Evolutionary conservation across 2,113 vertebrate species (phyloP), one percentile per base, ranked within the genome.

Genomic region (Rhombomys opimus): DNA sequence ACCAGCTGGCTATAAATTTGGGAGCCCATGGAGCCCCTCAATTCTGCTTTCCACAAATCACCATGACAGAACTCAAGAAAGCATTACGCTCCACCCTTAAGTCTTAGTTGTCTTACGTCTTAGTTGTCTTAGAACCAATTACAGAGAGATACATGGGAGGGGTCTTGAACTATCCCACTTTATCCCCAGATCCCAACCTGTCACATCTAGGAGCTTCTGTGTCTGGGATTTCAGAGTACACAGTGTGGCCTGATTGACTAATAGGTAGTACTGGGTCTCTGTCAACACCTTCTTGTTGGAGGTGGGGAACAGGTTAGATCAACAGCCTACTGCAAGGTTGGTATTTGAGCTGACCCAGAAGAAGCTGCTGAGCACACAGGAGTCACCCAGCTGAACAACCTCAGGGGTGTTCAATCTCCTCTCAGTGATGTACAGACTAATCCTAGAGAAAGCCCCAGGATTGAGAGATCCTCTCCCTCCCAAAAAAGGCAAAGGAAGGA

Each of bases 91-190:
- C 57, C 61, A 25, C 18, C 54, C 22, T 63, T 85, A 38, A 18
- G 8, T 85, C 41, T 63, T 50, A 46, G 17, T 50, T 86, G 25
- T 30, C 22, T 63, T 85, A 38, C 30, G 8, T 84, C 41, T 63
- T 50, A 46, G 17, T 67, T 86, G 25, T 27, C 38, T 46, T 1
- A 46, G 38, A 17, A 0, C n/a, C 20, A 32, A 27, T 7, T 20
- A 10, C 57, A 35, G 7, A 8, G 11, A 15, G 27, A 67, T 3
- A 25, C 18, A 27, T 2, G 3, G 3, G 5, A 15, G 20, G 0
- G 32, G 25, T 10, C 50, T 76, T 18, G 38, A 72, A 23, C 8
- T 41, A 57, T 1, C 20, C 61, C 17, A 0, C 7, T 6, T 0
- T 46, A 32, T 25, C 2, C 27, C 15, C 61, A 46, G 41, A 20